phyloP scores from a whole-genome alignment of 2,888 invertebrate species.

The Lissonota sp. region DNA sequence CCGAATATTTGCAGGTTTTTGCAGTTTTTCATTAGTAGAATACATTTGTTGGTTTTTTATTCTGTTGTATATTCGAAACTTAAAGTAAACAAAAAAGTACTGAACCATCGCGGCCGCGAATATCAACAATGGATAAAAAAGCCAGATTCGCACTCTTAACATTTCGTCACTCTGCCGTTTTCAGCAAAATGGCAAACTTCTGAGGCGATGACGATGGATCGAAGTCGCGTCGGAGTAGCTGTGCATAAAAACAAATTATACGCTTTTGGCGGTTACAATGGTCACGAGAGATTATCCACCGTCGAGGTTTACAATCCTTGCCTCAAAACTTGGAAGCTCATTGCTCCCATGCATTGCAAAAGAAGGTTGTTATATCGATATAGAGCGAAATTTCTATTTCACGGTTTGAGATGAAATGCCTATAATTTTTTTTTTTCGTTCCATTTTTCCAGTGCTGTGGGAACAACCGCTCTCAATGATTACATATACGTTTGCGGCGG shows the following conservation, averaged over 20 bases:
- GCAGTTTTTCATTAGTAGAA: no score
- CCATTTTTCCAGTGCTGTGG: conserved; percentile 87
- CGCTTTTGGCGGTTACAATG: conserved; percentile 95
- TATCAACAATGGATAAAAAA: no score
- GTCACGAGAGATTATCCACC: conserved; percentile 90
- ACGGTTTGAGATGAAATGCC: not conserved
- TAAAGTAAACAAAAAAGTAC: no score
- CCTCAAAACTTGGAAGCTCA: conserved; percentile 90
- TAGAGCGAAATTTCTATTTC: conserved; percentile 5
- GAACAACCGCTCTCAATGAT: conserved; percentile 92
- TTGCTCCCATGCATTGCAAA: conserved; percentile 92
- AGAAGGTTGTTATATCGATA: conserved; percentile 86
- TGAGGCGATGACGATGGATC: conserved; percentile 93
- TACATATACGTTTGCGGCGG: conserved; percentile 94
- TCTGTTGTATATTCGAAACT: no score
- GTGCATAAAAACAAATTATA: conserved; percentile 91
- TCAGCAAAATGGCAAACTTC: conserved; percentile 89
- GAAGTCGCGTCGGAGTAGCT: conserved; percentile 93
- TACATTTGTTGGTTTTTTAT: no score
- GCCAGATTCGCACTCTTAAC: not conserved
- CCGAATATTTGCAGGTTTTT: no score
- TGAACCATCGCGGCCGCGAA: no score
- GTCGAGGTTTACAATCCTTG: conserved; percentile 94
- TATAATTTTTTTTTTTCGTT: conserved; percentile 11
- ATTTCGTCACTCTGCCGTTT: conserved; percentile 67